Base-by-base conservation (phyloP, 2,888 invertebrate genomes). In the Epistrophe eligans region DNA sequence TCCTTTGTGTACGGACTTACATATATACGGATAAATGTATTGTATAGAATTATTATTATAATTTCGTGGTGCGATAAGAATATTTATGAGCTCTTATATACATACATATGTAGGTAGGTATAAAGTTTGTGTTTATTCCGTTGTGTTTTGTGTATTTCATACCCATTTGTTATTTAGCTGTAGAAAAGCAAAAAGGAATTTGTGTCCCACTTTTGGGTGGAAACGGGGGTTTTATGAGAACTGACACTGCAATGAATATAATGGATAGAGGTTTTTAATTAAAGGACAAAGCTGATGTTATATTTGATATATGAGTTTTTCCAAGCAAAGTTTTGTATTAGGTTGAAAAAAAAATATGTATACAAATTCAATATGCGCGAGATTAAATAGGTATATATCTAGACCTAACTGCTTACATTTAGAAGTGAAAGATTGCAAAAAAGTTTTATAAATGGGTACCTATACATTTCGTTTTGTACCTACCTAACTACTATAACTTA, bases 31-130 rank as follows among this genome's bases (percentile, higher is more conserved):
- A 85, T 70, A 64, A 81, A 74, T 81, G 80, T 79, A 40, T 58
- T 58, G 40, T 55, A 76, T 72, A 67, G 70, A 81, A 85, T 79
- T 83, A 87, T 79, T 83, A 87, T 87, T 87, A 87, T 87, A 87
- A 82, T 87, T 83, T 83, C 64, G 72, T 87, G 52, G 60, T 79
- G 79, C 82, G 83, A 87, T 83, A 87, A 83, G 87, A 87, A 87
- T 87, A 87, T 87, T 87, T 87, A 87, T 79, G 87, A 83, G 87
- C 82, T 77, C 58, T 28, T n/a, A n/a, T n/a, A n/a, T n/a, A n/a
- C 57, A 24, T 82, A 79, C 3, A 24, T 24, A 24, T 24, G 1
- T 35, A n/a, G n/a, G 35, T 35, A 35, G 7, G 32, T 52, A 67
- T 67, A 40, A 40, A 32, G 55, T 66, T 35, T 66, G 73, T 67